Evolutionary conservation across 2,113 vertebrate genomes (phyloP).

Genomic region (Myiozetetes cayanensis): DNA sequence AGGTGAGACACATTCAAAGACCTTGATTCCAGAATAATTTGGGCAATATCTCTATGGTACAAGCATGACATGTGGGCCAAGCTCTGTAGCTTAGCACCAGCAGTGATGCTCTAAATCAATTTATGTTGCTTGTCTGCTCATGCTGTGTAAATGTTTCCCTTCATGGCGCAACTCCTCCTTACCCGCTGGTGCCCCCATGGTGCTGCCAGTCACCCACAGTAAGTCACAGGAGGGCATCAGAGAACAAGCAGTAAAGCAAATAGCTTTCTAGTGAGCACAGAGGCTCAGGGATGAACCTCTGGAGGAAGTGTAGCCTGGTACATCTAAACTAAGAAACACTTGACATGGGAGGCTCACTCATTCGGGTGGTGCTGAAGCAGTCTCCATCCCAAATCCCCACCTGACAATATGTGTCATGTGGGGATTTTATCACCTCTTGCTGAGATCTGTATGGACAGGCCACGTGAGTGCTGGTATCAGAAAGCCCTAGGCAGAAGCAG

Average conservation of each 20-base stretch:
- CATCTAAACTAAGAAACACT: not conserved
- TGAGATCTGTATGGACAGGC: not conserved
- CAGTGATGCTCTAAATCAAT: not conserved
- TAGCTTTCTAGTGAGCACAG: not conserved
- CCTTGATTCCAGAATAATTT: not conserved
- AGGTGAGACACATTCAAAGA: not conserved
- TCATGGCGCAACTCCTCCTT: not conserved
- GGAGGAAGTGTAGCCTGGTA: not conserved
- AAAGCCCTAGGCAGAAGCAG: not conserved
- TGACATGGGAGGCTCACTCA: conserved; percentile 1
- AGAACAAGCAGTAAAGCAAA: not conserved
- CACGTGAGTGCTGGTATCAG: not conserved
- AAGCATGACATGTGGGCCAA: not conserved
- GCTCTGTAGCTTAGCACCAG: not conserved
- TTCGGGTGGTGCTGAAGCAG: accelerated
- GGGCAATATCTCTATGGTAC: not conserved
- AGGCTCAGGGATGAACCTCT: not conserved
- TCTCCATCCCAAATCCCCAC: not conserved
- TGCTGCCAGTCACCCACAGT: not conserved
- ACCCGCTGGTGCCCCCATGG: accelerated
- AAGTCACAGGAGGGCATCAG: not conserved
- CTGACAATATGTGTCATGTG: accelerated
- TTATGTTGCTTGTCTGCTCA: not conserved
- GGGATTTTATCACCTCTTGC: not conserved
- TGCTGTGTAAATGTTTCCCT: not conserved